phyloP scores from a whole-genome alignment of 2,888 invertebrate species.

The Xanthia togata region DNA sequence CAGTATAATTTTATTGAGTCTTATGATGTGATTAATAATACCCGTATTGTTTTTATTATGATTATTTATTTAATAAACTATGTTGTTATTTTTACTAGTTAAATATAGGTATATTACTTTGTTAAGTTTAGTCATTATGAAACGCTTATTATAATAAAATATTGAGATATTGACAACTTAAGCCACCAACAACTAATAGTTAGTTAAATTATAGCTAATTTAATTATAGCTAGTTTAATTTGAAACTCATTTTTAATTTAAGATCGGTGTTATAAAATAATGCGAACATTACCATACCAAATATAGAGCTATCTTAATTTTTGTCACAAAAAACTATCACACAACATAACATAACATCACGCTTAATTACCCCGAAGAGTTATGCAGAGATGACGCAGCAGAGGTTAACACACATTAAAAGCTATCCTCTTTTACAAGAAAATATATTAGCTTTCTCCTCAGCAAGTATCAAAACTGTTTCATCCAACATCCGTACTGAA shows the following conservation, averaged over 20 bases:
- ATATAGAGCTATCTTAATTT: no score
- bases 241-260: no score
- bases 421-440: neutral
- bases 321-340: no score
- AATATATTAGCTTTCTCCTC: neutral
- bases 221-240: no score
- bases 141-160: neutral
- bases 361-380: no score
- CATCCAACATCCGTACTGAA: conserved; percentile 70
- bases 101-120: no score
- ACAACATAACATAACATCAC: no score
- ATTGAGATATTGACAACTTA: no score
- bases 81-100: neutral
- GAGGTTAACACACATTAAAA: neutral
- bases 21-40: conserved; percentile 21
- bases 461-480: conserved; percentile 78
- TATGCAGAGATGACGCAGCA: no score
- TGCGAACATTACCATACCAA: neutral
- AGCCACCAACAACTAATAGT: no score
- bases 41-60: neutral
- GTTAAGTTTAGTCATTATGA: neutral
- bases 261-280: neutral
- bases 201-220: no score
- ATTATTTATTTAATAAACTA: neutral
- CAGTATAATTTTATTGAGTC: conserved; percentile 25